These are phyloP conservation scores for Scotopteryx bipunctaria DNA, from an alignment of 2,888 invertebrate species.

Conservation along the genomic window DNA sequence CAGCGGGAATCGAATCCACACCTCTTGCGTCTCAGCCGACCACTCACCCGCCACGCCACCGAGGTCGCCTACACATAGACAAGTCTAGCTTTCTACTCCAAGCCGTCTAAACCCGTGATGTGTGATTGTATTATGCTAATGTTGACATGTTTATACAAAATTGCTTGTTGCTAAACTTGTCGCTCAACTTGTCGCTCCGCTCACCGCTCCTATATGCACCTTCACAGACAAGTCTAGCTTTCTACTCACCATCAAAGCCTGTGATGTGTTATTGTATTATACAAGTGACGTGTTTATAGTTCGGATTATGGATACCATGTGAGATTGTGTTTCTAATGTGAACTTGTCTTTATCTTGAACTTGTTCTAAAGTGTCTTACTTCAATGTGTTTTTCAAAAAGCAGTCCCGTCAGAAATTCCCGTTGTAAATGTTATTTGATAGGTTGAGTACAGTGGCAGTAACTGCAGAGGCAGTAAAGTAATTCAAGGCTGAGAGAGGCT, in stretches of 20 bases:
- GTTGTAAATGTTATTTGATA: no score
- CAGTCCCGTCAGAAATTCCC: neutral
- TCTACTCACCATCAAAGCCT: constrained; percentile 43
- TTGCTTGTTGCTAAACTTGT: no score
- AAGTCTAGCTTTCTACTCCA: constrained; percentile 19
- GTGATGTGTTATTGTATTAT: constrained; percentile 62
- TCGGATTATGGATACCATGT: constrained; percentile 38
- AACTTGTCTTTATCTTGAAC: constrained; percentile 12
- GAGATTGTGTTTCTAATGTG: constrained; percentile 25
- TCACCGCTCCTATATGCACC: no score
- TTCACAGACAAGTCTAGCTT: constrained; percentile 15
- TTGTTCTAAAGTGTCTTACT: constrained; percentile 4
- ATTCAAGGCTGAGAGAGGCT: no score
- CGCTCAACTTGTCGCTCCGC: no score
- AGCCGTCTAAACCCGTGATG: constrained; percentile 48
- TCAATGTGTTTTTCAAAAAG: neutral
- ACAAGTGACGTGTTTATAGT: constrained; percentile 58
- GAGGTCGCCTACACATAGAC: neutral
- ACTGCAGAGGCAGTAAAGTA: no score
- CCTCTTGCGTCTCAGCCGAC: no score
- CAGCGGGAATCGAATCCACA: no score
- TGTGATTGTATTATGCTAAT: constrained; percentile 64
- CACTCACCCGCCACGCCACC: no score
- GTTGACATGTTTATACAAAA: constrained; percentile 56
- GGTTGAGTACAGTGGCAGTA: no score